Evolutionary conservation across 1,140 invertebrate genomes (phyloP).

Genomic region (Lamellibrachia luymesi): DNA sequence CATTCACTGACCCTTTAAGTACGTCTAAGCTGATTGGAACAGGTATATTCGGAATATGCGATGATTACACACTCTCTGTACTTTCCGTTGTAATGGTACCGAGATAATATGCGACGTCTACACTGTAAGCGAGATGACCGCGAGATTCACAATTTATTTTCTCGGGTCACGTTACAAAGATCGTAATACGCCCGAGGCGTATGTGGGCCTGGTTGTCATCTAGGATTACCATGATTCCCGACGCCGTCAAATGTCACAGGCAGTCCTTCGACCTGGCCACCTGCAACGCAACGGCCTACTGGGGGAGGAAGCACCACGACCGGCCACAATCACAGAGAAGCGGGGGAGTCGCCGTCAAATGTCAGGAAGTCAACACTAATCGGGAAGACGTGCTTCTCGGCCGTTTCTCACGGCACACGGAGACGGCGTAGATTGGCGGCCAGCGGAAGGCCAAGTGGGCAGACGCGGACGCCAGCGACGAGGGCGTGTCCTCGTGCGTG

Average conservation of each 20-base stretch:
- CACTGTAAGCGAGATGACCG: not conserved
- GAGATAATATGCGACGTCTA: no score
- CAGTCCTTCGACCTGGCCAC: not conserved
- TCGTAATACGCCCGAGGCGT: not conserved
- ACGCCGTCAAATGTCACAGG: not conserved
- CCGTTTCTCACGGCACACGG: not conserved
- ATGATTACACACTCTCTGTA: no score
- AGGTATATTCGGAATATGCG: no score
- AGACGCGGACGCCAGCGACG: not conserved
- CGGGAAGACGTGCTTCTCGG: not conserved
- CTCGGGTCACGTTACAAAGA: not conserved
- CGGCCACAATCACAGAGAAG: not conserved
- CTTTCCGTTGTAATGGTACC: no score
- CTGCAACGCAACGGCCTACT: not conserved
- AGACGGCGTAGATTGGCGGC: not conserved
- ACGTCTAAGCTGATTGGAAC: no score
- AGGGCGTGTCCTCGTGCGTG: not conserved
- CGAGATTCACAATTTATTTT: not conserved
- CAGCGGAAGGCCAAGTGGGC: not conserved
- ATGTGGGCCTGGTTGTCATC: not conserved
- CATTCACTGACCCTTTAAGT: no score
- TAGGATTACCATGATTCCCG: not conserved
- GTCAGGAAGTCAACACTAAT: not conserved
- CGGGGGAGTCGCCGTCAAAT: not conserved
- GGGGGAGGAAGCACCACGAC: not conserved